Conservation (phyloP, 2,888 invertebrate genomes). For the Adelognathus sp. region DNA sequence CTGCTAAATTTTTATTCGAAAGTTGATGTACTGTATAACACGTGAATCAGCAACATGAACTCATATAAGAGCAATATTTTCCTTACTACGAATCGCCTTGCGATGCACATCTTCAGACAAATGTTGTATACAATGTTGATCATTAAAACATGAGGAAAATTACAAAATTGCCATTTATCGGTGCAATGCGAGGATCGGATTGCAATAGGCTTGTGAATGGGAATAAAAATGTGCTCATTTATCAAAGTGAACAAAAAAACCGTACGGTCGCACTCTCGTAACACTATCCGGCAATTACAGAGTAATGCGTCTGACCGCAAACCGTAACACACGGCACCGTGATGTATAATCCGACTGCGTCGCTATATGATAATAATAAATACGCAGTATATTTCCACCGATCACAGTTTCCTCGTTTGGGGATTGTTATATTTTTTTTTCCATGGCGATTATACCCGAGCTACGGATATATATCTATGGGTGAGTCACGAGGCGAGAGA, state of each 20-base stretch:
- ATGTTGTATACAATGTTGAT: too few species aligned
- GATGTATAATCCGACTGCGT: constrained; percentile 1
- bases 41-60: too few species aligned
- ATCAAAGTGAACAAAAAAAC: constrained; percentile 3
- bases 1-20: too few species aligned
- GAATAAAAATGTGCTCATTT: neutral
- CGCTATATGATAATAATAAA: neutral
- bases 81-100: too few species aligned
- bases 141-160: neutral
- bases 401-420: constrained; percentile 23
- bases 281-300: constrained; percentile 15
- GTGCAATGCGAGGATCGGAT: neutral
- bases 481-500: constrained; percentile 34
- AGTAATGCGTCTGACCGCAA: constrained; percentile 15
- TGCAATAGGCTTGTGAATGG: neutral
- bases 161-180: neutral
- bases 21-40: too few species aligned
- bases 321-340: neutral
- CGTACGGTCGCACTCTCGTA: neutral
- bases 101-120: too few species aligned
- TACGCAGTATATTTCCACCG: neutral
- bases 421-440: constrained; percentile 9
- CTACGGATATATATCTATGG: neutral
- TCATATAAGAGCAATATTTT: too few species aligned
- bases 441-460: neutral